phyloP scores from a whole-genome alignment of 2,888 invertebrate genomes.

The Amiota mariae region DNA sequence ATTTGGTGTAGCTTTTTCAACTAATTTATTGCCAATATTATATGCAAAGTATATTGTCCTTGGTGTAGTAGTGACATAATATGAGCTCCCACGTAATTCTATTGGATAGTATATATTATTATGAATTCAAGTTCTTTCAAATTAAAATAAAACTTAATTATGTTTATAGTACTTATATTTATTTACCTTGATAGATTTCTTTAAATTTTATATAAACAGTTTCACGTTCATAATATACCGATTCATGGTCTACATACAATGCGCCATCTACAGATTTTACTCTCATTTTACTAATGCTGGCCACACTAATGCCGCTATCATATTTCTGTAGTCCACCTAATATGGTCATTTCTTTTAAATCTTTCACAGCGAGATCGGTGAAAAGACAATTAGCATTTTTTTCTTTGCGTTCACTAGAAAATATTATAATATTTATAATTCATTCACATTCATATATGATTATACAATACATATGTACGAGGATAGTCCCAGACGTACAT shows the following conservation, averaged over 20 bases:
- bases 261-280: conserved; percentile 41
- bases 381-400: conserved; percentile 37
- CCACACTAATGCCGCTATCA: conserved; percentile 48
- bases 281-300: conserved; percentile 44
- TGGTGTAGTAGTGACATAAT: conserved; percentile 45
- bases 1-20: conserved; percentile 22
- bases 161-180: not conserved
- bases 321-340: conserved; percentile 49
- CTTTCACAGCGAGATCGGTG: conserved; percentile 48
- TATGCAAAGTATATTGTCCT: conserved; percentile 44
- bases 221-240: conserved; percentile 44
- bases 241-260: conserved; percentile 11
- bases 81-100: conserved; percentile 29
- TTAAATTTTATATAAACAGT: conserved; percentile 45
- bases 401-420: too few species aligned
- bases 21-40: conserved; percentile 23
- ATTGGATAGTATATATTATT: not conserved
- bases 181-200: conserved; percentile 51
- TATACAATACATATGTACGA: too few species aligned
- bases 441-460: too few species aligned
- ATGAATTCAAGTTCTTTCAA: not conserved
- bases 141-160: too few species aligned
- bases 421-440: too few species aligned
- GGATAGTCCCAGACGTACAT: too few species aligned
- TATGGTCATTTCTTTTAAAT: conserved; percentile 45